Base-by-base conservation (phyloP, 35 echinoderm and acorn worm species). In the Apostichopus californicus region DNA sequence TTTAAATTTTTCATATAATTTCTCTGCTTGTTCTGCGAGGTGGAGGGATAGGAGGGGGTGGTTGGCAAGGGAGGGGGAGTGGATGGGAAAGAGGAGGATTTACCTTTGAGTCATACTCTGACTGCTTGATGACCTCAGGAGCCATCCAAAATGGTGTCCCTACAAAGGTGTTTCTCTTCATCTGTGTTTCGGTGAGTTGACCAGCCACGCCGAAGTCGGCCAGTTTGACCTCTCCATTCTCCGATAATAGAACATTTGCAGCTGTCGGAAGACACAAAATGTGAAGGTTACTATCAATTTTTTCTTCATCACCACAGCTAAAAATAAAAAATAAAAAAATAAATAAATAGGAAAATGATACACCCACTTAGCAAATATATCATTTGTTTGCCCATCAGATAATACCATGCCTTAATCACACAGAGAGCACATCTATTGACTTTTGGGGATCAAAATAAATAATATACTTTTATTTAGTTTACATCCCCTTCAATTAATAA, bases 111-210 rank as follows among this genome's bases (percentile, higher is more conserved):
- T 98, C 97, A 92, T 98, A 98, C 8, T 93, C 97, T 34, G 97
- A 98, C 77, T 98, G 97, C 68, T 98, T 98, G 52, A 98, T 98
- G 54, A 98, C 97, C 83, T 98, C 97, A 6, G 97, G 97, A 5
- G 97, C 97, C 97, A 98, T 98, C 97, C 97, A 98, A 86, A 98
- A 98, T 12, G 97, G 97, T 26, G 97, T 98, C 4, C 97, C 97
- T 58, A 98, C 97, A 82, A 98, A 98, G 0, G 97, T 98, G 68
- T 98, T 98, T 22, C 97, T 96, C 64, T 96, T 98, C 18, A 94
- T 96, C 57, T 96, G 97, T 13, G 97, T 98, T 77, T 98, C 97
- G 28, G 97, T 98, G 14, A 98, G 93, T 90, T 98, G 97, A 70
- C 97, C 97, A 7, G 97, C 97, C 9, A 98, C 97, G 60, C 97